These are phyloP conservation scores for Pimephales promelas DNA, from an alignment of 2,113 vertebrate genomes.

Conservation along the genomic window DNA sequence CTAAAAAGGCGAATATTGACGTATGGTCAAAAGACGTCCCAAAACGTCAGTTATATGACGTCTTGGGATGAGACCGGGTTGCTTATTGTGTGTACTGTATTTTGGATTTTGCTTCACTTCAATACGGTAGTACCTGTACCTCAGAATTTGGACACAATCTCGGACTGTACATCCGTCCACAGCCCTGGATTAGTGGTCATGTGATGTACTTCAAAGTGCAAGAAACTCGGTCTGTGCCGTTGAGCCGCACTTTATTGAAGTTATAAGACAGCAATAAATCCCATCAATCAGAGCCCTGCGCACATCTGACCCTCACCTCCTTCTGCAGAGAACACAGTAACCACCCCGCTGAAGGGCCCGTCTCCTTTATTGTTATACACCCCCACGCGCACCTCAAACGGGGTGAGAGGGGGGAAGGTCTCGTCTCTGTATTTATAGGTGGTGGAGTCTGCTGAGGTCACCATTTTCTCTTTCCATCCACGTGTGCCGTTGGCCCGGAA, in stretches of 20 bases:
- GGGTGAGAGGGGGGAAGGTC: slow-evolving; percentile 92
- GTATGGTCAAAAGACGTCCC: too few species aligned
- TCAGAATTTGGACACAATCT: not conserved
- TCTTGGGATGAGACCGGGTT: too few species aligned
- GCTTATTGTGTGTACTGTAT: not conserved
- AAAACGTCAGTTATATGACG: too few species aligned
- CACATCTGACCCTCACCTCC: slow-evolving; percentile 79
- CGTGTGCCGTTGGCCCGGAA: slow-evolving; percentile 93
- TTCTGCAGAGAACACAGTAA: slow-evolving; percentile 92
- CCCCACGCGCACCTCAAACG: slow-evolving; percentile 96
- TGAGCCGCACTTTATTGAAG: not conserved
- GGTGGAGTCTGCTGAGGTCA: slow-evolving; percentile 92
- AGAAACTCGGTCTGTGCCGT: not conserved
- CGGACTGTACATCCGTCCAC: not conserved
- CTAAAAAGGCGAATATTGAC: too few species aligned
- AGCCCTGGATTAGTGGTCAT: not conserved
- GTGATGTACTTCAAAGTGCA: not conserved
- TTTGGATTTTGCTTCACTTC: not conserved
- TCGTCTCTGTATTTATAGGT: slow-evolving; percentile 96
- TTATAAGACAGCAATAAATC: slow-evolving; percentile 30
- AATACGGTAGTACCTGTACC: not conserved
- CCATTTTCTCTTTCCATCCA: slow-evolving; percentile 98
- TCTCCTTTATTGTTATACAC: slow-evolving; percentile 98
- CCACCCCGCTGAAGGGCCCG: slow-evolving; percentile 91
- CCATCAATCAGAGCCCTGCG: not conserved